Evolutionary conservation across 2,113 vertebrate genomes (phyloP).

Genomic region (Siniperca knerii): DNA sequence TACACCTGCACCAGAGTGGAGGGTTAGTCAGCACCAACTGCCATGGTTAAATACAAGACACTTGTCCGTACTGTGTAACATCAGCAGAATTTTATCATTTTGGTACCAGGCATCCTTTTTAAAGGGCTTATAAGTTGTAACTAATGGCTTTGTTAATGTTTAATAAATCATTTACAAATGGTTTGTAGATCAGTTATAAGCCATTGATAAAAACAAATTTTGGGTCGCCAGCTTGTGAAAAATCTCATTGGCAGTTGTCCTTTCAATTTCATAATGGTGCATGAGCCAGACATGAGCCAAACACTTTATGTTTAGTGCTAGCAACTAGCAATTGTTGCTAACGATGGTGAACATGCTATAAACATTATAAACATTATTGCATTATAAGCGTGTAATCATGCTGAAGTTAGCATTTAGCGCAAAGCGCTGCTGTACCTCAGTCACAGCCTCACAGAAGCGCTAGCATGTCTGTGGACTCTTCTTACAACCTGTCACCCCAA

Average conservation of each 20-base stretch:
- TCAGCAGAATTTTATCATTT: not conserved
- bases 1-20: not conserved
- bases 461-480: no score
- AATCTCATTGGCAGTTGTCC: no score
- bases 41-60: slow-evolving; percentile 16
- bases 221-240: not conserved
- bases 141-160: not conserved
- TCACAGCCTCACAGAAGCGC: no score
- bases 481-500: no score
- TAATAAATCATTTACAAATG: not conserved
- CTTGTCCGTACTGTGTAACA: not conserved
- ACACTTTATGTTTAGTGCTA: no score
- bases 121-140: not conserved
- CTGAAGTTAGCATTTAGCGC: no score
- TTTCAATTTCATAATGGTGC: not conserved
- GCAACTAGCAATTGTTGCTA: no score
- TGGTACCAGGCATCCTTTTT: not conserved
- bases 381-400: no score
- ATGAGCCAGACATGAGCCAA: no score
- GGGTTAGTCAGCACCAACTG: slow-evolving; percentile 34
- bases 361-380: no score
- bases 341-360: no score
- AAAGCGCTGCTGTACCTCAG: no score
- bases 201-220: not conserved
- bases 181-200: not conserved